These are phyloP conservation scores for Scartelaos histophorus DNA, from an alignment of 2,113 vertebrate genomes.

Conservation along the genomic window DNA sequence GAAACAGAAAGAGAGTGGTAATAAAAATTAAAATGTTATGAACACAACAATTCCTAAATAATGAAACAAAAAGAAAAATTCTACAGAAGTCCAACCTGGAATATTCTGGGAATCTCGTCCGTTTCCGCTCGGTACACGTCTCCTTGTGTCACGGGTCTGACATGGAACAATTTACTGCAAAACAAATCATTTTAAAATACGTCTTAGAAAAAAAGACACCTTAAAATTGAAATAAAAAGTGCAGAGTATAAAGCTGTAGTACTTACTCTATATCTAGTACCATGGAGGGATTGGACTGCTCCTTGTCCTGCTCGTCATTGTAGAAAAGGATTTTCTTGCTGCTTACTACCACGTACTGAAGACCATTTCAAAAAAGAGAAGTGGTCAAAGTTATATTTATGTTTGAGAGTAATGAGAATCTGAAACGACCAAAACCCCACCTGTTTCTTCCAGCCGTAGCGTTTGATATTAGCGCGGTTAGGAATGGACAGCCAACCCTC, in stretches of 20 bases:
- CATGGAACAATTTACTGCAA: slow-evolving; percentile 95
- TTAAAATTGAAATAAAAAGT: neutral
- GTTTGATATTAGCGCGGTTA: slow-evolving; percentile 94
- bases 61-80: too few relatives aligned
- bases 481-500: slow-evolving; percentile 98
- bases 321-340: slow-evolving; percentile 99
- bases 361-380: slow-evolving; percentile 43
- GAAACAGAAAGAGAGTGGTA: too few relatives aligned
- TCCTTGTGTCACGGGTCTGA: slow-evolving; percentile 97
- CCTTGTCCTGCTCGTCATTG: slow-evolving; percentile 97
- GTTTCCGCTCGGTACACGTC: slow-evolving; percentile 98
- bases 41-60: too few relatives aligned
- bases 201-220: neutral
- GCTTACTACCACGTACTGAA: slow-evolving; percentile 97
- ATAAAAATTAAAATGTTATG: too few relatives aligned
- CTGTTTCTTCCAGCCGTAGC: slow-evolving; percentile 99
- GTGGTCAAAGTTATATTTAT: slow-evolving; percentile 4
- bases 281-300: slow-evolving; percentile 97
- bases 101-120: slow-evolving; percentile 98
- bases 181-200: neutral
- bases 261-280: slow-evolving; percentile 99
- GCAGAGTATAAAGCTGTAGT: neutral
- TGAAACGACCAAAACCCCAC: slow-evolving; percentile 63
- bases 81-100: slow-evolving; percentile 81
- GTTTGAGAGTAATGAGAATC: neutral